Evolutionary conservation across 2,888 invertebrate genomes (phyloP).

Genomic region (Microdon myrmicae): DNA sequence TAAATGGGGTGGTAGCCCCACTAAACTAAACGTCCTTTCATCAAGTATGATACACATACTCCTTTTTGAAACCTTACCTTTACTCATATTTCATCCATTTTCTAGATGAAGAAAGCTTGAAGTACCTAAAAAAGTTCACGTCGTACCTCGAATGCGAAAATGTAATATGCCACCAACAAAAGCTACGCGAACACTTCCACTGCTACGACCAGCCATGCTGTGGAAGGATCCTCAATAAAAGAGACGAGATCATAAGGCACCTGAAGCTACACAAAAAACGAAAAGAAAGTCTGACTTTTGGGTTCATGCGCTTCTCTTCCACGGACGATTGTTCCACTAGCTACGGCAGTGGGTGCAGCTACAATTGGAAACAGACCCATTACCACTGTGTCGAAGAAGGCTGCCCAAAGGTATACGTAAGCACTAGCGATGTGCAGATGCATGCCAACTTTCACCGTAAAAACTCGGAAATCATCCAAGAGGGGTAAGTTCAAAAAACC

Average conservation of each 20-base stretch:
- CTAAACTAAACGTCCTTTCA: slow-evolving; percentile 61
- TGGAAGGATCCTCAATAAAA: slow-evolving; percentile 92
- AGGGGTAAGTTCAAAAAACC: slow-evolving; percentile 70
- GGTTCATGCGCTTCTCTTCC: slow-evolving; percentile 85
- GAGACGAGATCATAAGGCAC: slow-evolving; percentile 98
- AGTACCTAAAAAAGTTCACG: slow-evolving; percentile 63
- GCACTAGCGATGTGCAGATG: slow-evolving; percentile 99
- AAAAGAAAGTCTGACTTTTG: slow-evolving; percentile 94
- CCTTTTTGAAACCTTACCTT: not conserved
- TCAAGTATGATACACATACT: slow-evolving; percentile 45
- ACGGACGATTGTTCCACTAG: slow-evolving; percentile 92
- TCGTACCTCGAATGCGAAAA: slow-evolving; percentile 67
- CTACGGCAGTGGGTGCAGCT: slow-evolving; percentile 82
- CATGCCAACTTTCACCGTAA: slow-evolving; percentile 98
- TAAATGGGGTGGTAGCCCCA: no score
- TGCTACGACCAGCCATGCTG: slow-evolving; percentile 76
- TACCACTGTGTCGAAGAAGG: slow-evolving; percentile 97
- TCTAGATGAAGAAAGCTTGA: slow-evolving; percentile 60
- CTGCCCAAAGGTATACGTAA: slow-evolving; percentile 96
- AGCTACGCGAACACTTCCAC: slow-evolving; percentile 89
- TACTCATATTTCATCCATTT: not conserved
- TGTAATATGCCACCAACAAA: slow-evolving; percentile 63
- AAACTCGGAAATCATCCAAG: slow-evolving; percentile 96
- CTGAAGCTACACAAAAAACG: slow-evolving; percentile 99
- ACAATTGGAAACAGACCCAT: slow-evolving; percentile 73